Evolutionary conservation across 1,140 invertebrate species (phyloP).

Genomic region (Orius insidiosus): DNA sequence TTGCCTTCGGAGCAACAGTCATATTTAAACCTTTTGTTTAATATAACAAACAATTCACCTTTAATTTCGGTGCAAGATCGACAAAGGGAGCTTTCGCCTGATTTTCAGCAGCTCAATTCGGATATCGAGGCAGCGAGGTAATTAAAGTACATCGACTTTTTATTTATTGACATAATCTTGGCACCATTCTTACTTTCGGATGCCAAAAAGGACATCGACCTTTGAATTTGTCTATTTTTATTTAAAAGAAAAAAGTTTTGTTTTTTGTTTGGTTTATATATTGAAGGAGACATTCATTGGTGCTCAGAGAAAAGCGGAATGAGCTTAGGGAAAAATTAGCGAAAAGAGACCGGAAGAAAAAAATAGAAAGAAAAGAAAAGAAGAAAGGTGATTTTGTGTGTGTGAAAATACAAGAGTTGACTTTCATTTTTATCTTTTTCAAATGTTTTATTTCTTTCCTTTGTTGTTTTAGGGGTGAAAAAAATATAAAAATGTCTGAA

Average conservation of each 20-base stretch:
- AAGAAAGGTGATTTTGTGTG: constrained; percentile 7
- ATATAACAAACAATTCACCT: constrained; percentile 29
- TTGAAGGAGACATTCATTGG: constrained; percentile 39
- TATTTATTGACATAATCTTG: too few relatives aligned
- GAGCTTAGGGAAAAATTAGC: constrained; percentile 52
- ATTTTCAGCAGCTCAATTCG: constrained; percentile 47
- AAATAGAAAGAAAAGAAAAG: constrained; percentile 43
- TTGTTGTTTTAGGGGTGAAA: background rate
- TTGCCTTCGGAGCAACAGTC: constrained; percentile 14
- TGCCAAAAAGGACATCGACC: background rate
- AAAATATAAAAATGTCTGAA: constrained; percentile 13
- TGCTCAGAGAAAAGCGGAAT: constrained; percentile 48
- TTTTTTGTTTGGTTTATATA: constrained; percentile 14
- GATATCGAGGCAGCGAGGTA: constrained; percentile 55
- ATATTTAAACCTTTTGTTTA: background rate
- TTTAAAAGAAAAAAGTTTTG: background rate
- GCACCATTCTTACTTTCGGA: background rate
- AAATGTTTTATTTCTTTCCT: background rate
- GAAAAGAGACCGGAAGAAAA: constrained; percentile 47
- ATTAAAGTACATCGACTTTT: background rate
- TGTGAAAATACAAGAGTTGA: background rate
- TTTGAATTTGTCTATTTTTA: constrained; percentile 2
- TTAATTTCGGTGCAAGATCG: constrained; percentile 33
- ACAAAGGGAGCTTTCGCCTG: constrained; percentile 42
- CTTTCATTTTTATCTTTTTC: background rate